Evolutionary conservation across 2,797 vertebrate genomes (phyloP), one percentile per base, ranked within the genome.

Genomic region (Sibirionetta formosa): DNA sequence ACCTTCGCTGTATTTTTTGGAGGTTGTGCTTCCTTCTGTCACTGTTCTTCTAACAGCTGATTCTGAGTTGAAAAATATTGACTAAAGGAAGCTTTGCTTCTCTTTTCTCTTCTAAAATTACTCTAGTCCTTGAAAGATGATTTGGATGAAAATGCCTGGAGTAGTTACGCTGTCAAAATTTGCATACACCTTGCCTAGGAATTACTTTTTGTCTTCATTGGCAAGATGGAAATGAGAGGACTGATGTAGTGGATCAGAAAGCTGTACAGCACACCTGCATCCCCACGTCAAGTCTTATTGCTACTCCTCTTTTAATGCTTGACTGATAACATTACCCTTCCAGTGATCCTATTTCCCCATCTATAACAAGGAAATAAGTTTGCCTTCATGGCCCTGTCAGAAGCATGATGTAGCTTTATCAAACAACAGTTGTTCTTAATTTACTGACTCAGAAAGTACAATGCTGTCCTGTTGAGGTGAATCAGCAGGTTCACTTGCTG

Each of bases 121-220:
- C 11, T 90, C 11, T 46, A 51, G 50, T 86, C 63, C 63, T 84
- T 88, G 81, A 84, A 66, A 76, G 88, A 82, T 92, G 65, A 35
- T n/a, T 89, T 19, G 29, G 78, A 0, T 88, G 69, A 78, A 86
- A 64, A 75, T 1, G 7, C 75, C 48, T 90, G 61, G 40, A 71
- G 36, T 71, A 66, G 64, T 77, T 83, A 58, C 0, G 0, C 53
- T 93, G 82, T 75, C 48, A 81, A 89, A 87, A 94, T 86, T 94
- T 89, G 85, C 46, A 14, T 36, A 51, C 61, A 61, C 56, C 50
- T 73, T 88, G 36, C 44, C 61, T 66, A 57, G 71, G 79, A 93
- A 75, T 53, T 86, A 93, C 83, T 51, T 85, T 93, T 85, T 91
- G 27, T 82, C 65, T 77, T 77, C 50, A 16, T 35, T 91, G 87